A percentile compares a stretch with the other conserved stretches of the same genome.
Evolutionary conservation across 2,888 invertebrate genomes (phyloP).

Genomic region (Drosophila mercatorum): DNA sequence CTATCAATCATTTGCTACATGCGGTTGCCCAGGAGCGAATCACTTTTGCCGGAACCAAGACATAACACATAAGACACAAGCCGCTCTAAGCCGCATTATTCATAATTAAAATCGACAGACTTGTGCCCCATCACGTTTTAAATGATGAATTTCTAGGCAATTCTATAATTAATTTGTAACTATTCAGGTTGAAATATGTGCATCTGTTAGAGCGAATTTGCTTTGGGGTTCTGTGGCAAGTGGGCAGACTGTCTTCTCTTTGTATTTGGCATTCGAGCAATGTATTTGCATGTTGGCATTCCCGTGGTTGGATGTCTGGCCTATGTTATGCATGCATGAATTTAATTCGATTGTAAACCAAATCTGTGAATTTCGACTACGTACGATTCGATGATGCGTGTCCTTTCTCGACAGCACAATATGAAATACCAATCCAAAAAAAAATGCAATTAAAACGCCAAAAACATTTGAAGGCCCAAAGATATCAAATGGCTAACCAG

Average conservation of each 20-base stretch:
- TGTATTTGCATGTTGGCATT: constrained; percentile 53
- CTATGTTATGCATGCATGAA: constrained; percentile 41
- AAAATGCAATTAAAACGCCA: constrained; percentile 32
- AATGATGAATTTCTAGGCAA: constrained; percentile 25
- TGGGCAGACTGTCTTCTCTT: constrained; percentile 11
- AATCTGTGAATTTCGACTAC: constrained; percentile 11
- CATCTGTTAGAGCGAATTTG: constrained; percentile 42
- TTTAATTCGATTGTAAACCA: constrained; percentile 47
- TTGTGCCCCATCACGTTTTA: constrained; percentile 19
- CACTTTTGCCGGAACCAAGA: constrained; percentile 13
- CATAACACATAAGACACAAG: background rate
- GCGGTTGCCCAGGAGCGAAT: constrained; percentile 34
- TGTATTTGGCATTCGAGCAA: constrained; percentile 37
- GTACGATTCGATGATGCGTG: constrained; percentile 33
- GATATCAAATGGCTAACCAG: background rate
- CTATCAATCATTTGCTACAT: constrained; percentile 71
- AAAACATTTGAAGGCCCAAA: constrained; percentile 7
- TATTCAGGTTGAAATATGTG: constrained; percentile 22
- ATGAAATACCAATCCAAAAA: constrained; percentile 13
- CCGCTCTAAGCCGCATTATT: constrained; percentile 50
- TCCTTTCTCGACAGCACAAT: background rate
- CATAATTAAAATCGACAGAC: constrained; percentile 74
- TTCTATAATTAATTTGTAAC: constrained; percentile 67
- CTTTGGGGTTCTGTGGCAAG: constrained; percentile 30
- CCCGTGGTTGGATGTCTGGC: constrained; percentile 35